phyloP scores from a whole-genome alignment of 2,888 invertebrate genomes.

The Chrysodeixis includens region DNA sequence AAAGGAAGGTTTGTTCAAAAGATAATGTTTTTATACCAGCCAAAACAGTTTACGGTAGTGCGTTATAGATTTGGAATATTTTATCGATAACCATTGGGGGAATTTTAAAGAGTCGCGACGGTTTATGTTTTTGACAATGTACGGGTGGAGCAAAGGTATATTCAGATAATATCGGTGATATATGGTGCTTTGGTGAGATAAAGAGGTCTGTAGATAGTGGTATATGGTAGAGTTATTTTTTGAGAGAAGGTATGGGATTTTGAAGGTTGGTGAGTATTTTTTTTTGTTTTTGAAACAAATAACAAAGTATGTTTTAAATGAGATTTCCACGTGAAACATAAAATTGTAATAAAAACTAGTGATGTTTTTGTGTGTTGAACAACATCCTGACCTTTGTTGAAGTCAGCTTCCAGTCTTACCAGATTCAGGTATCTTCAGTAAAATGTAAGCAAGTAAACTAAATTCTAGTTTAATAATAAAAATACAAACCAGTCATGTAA shows the following conservation, averaged over 20 bases:
- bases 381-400: no score
- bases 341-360: no score
- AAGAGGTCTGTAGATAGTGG: background rate
- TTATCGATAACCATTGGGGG: slow-evolving; percentile 37
- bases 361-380: no score
- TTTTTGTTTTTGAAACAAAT: no score
- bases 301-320: no score
- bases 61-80: slow-evolving; percentile 58
- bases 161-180: slow-evolving; percentile 7
- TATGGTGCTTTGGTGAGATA: background rate
- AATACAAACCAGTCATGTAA: no score
- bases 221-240: no score
- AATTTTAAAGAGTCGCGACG: slow-evolving; percentile 32
- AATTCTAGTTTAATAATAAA: no score
- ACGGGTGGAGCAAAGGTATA: slow-evolving; percentile 15
- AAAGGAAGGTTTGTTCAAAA: slow-evolving; percentile 57
- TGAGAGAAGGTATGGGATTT: background rate
- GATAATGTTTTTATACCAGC: slow-evolving; percentile 57
- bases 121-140: slow-evolving; percentile 22
- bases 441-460: no score
- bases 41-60: slow-evolving; percentile 30
- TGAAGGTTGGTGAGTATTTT: background rate
- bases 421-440: no score
- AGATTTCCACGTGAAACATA: no score
- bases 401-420: no score